These are phyloP conservation scores for Pantherophis guttatus DNA, from an alignment of 2,113 vertebrate genomes.

Conservation along the genomic window DNA sequence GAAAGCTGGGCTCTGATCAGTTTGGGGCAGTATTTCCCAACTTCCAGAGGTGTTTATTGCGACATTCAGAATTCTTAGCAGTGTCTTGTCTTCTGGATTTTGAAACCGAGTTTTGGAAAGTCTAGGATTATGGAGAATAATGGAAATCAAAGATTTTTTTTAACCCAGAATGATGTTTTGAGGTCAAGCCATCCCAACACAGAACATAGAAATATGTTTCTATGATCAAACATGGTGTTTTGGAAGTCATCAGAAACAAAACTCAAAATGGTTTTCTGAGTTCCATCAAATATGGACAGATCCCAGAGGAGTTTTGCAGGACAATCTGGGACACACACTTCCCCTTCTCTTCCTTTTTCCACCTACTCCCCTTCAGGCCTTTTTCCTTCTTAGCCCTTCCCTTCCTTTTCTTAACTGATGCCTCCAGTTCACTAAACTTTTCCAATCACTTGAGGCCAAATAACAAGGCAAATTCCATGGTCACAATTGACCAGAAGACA, in stretches of 20 bases:
- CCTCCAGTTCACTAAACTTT: neutral
- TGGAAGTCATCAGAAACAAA: neutral
- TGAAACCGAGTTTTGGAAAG: neutral
- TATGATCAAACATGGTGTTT: neutral
- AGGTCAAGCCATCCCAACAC: neutral
- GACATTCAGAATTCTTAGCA: neutral
- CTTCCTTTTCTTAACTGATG: neutral
- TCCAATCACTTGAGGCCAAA: neutral
- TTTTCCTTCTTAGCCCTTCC: neutral
- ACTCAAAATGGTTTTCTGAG: neutral
- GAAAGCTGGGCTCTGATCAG: neutral
- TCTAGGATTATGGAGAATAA: neutral
- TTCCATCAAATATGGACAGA: neutral
- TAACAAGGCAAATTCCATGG: neutral
- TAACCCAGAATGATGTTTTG: neutral
- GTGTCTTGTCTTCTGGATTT: neutral
- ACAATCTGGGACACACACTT: neutral
- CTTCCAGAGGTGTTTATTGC: neutral
- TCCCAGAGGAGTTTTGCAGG: neutral
- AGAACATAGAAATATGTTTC: neutral
- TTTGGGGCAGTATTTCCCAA: neutral
- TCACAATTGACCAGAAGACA: neutral
- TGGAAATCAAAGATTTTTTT: neutral
- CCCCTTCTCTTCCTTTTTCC: neutral
- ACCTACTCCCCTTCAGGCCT: neutral